Percentiles rank a stretch among this genome's conserved stretches.
phyloP scores from a whole-genome alignment of 2,113 vertebrate genomes.

The Tautogolabrus adspersus region DNA sequence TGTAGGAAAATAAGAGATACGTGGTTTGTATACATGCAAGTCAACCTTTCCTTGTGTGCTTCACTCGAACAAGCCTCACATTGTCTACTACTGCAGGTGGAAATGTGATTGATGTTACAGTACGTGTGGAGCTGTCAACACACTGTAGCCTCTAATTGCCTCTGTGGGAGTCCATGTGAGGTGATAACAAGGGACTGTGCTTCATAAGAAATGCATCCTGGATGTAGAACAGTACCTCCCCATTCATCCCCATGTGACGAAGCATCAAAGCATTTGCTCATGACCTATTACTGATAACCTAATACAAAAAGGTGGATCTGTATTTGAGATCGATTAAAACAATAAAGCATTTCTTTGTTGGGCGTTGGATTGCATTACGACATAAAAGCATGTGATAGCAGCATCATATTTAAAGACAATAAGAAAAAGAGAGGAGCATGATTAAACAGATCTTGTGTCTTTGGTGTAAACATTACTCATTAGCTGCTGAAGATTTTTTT shows the following conservation, averaged over 20 bases:
- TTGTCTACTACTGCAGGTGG: not conserved
- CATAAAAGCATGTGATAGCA: not conserved
- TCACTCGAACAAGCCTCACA: not conserved
- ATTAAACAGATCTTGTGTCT: not conserved
- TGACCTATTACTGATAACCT: not conserved
- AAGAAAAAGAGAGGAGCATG: not conserved
- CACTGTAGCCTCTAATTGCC: slow-evolving; percentile 3
- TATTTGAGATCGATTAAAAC: not conserved
- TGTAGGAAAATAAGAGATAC: slow-evolving; percentile 16
- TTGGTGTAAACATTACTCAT: not conserved
- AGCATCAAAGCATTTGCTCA: not conserved
- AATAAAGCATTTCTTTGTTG: too few relatives aligned
- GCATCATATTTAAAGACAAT: slow-evolving; percentile 1
- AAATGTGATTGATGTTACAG: not conserved
- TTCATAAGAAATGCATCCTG: not conserved
- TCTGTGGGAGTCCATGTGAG: not conserved
- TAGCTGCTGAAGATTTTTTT: too few relatives aligned
- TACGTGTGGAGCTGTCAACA: slow-evolving; percentile 7
- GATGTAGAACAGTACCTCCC: not conserved
- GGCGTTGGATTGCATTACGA: too few relatives aligned
- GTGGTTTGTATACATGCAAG: not conserved
- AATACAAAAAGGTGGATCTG: not conserved
- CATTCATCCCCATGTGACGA: not conserved
- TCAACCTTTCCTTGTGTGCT: not conserved
- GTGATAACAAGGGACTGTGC: slow-evolving; percentile 9